Evolutionary conservation across 1,140 invertebrate species (phyloP).

Genomic region (Xylocopa sonorina): DNA sequence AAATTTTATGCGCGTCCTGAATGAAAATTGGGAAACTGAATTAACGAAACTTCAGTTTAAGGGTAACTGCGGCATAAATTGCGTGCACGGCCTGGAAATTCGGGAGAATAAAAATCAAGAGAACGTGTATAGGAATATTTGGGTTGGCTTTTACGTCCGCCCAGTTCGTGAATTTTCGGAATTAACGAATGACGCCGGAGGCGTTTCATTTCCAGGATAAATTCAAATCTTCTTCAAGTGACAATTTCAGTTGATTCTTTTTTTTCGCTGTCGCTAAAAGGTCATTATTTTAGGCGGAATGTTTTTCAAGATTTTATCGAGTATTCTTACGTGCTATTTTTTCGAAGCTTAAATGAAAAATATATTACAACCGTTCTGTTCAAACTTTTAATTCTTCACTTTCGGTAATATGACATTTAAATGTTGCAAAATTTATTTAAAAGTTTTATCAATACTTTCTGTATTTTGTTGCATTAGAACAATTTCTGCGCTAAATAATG

Average conservation of each 20-base stretch:
- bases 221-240: neutral
- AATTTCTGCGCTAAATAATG: too few relatives aligned
- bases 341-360: too few relatives aligned
- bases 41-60: constrained; percentile 5
- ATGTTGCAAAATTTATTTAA: too few relatives aligned
- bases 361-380: too few relatives aligned
- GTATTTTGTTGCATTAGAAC: too few relatives aligned
- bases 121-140: neutral
- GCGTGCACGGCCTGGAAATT: neutral
- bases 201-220: constrained; percentile 8
- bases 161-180: constrained; percentile 6
- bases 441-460: too few relatives aligned
- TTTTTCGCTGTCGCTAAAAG: neutral
- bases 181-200: constrained; percentile 1
- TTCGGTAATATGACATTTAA: too few relatives aligned
- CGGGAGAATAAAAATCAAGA: neutral
- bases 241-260: neutral
- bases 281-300: too few relatives aligned
- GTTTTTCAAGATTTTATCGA: too few relatives aligned
- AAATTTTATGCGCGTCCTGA: neutral
- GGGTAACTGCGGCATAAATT: neutral
- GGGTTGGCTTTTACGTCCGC: constrained; percentile 7
- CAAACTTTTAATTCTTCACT: too few relatives aligned
- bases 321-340: too few relatives aligned
- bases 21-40: neutral